Percentiles rank a stretch among this genome's conserved stretches.
Evolutionary conservation across 2,888 invertebrate species (phyloP).

Genomic region (Bellardia pandia): DNA sequence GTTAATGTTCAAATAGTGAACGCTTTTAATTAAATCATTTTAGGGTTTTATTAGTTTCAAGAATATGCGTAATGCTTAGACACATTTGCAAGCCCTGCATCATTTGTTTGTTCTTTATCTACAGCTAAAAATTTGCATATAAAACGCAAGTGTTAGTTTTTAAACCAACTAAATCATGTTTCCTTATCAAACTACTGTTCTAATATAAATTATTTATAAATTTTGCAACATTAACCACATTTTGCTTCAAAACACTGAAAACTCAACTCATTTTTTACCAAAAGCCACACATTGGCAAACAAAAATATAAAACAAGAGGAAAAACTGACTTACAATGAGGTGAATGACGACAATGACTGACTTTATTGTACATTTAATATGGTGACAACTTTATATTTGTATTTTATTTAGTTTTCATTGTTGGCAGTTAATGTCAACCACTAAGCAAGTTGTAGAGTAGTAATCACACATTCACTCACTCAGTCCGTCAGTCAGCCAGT

Average conservation of each 20-base stretch:
- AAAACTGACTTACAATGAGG: slow-evolving; percentile 26
- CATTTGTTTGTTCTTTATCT: background rate
- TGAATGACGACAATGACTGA: slow-evolving; percentile 36
- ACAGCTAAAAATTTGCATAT: background rate
- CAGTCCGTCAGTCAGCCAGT: no score
- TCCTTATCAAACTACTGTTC: slow-evolving; percentile 52
- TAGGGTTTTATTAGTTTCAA: no score
- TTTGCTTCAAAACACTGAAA: slow-evolving; percentile 19
- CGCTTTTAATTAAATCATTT: no score
- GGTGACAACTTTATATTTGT: slow-evolving; percentile 29
- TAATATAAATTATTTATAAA: slow-evolving; percentile 9
- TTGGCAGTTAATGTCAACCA: slow-evolving; percentile 28
- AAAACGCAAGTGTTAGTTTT: background rate
- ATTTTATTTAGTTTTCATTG: background rate
- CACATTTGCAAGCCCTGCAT: no score
- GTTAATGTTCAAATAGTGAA: no score
- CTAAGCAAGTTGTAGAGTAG: slow-evolving; percentile 20
- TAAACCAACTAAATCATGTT: slow-evolving; percentile 2
- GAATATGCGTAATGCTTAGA: no score
- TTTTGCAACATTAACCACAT: slow-evolving; percentile 46
- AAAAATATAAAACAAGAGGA: background rate
- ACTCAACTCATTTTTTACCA: slow-evolving; percentile 10
- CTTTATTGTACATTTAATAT: slow-evolving; percentile 27
- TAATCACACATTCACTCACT: slow-evolving; percentile 7
- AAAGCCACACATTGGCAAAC: slow-evolving; percentile 13